Evolutionary conservation across 2,797 vertebrate species (phyloP).

Genomic region (Hephaestus fuliginosus): DNA sequence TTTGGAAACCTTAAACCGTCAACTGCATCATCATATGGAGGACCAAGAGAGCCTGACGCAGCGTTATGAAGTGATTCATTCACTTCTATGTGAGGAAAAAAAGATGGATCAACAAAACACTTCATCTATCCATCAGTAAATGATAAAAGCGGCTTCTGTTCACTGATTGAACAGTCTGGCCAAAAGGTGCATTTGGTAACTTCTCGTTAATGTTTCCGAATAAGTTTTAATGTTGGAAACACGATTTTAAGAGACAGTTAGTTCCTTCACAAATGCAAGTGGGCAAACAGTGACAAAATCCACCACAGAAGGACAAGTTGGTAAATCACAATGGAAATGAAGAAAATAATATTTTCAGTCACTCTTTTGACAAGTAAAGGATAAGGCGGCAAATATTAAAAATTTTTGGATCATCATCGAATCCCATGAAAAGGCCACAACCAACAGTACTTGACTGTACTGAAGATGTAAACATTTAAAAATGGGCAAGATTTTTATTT

Average conservation of each 20-base stretch:
- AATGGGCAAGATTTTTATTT: neutral
- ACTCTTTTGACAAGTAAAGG: neutral
- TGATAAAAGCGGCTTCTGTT: no score
- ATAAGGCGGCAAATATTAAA: neutral
- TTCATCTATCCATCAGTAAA: neutral
- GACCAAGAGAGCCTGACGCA: slow-evolving; percentile 28
- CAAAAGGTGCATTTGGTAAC: neutral
- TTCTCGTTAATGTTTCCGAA: neutral
- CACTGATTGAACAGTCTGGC: neutral
- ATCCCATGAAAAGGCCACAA: neutral
- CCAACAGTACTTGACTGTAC: neutral
- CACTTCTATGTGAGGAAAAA: neutral
- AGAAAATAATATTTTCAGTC: neutral
- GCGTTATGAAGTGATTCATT: slow-evolving; percentile 26
- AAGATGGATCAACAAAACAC: neutral
- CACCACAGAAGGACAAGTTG: neutral
- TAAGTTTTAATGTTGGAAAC: neutral
- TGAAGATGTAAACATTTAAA: neutral
- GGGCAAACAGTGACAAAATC: neutral
- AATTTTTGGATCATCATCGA: neutral
- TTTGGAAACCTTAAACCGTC: slow-evolving; percentile 92
- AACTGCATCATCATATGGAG: slow-evolving; percentile 11
- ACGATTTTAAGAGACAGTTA: neutral
- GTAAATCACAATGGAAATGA: neutral
- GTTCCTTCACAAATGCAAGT: neutral